Evolutionary conservation across 2,888 invertebrate genomes (phyloP).

Genomic region (Drosophila picticornis): DNA sequence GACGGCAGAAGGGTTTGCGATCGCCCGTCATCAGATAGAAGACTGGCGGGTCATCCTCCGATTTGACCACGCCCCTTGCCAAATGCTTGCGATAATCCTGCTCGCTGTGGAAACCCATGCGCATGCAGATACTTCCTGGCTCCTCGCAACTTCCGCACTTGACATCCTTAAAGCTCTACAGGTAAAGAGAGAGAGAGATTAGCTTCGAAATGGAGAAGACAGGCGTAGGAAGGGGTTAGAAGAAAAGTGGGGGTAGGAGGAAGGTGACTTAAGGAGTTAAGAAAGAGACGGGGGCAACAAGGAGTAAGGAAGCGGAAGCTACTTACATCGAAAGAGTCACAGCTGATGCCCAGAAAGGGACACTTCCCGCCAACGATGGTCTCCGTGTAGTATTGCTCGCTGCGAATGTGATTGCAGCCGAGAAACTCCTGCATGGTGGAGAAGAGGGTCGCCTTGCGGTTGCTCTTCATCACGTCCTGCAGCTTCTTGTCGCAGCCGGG

Average conservation of each 20-base stretch:
- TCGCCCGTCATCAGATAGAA: conserved; percentile 91
- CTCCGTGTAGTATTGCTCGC: conserved; percentile 93
- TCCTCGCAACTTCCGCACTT: conserved; percentile 90
- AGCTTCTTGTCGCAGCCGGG: conserved; percentile 89
- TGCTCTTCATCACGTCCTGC: conserved; percentile 87
- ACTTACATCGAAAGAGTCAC: conserved; percentile 90
- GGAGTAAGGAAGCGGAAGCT: fast-evolving
- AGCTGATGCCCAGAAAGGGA: conserved; percentile 91
- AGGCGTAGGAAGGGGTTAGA: too few species aligned
- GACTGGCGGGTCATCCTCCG: conserved; percentile 86
- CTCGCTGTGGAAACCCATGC: conserved; percentile 89
- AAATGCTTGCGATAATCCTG: conserved; percentile 86
- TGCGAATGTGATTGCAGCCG: conserved; percentile 95
- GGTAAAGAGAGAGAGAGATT: neutral
- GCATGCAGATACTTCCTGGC: conserved; percentile 89
- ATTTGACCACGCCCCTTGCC: conserved; percentile 85
- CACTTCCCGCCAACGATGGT: conserved; percentile 92
- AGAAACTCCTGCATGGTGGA: conserved; percentile 87
- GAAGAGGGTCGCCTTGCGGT: conserved; percentile 88
- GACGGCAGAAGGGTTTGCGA: conserved; percentile 91
- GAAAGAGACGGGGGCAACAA: neutral
- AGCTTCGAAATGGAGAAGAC: neutral
- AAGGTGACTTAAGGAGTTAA: neutral
- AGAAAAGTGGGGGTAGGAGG: neutral
- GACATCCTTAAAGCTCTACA: conserved; percentile 89